phyloP scores from a whole-genome alignment of 2,113 vertebrate genomes.

The Arvicanthis niloticus region DNA sequence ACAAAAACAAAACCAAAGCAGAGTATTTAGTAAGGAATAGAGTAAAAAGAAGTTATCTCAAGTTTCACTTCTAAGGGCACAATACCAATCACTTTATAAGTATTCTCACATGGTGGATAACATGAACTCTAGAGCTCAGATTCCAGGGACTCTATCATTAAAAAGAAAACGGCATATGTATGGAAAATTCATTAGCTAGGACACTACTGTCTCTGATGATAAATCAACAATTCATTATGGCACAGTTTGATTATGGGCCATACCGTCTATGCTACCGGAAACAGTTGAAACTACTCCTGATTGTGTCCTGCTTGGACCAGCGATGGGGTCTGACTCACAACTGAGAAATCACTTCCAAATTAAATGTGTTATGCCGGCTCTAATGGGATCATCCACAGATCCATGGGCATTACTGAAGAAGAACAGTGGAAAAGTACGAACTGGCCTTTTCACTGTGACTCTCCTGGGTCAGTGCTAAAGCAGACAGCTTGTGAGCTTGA shows the following conservation, averaged over 20 bases:
- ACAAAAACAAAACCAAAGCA: neutral
- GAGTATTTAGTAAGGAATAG: neutral
- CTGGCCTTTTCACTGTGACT: slow-evolving; percentile 25
- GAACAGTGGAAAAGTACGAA: neutral
- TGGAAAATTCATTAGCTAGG: neutral
- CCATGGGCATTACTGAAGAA: neutral
- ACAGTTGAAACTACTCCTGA: slow-evolving; percentile 38
- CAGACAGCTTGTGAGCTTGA: neutral
- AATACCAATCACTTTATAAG: neutral
- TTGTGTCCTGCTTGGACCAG: neutral
- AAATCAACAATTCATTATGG: neutral
- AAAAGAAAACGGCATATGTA: neutral
- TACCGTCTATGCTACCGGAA: neutral
- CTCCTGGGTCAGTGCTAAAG: neutral
- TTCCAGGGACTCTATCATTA: neutral
- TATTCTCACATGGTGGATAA: neutral
- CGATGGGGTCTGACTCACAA: slow-evolving; percentile 48
- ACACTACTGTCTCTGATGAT: neutral
- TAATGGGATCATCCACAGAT: slow-evolving; percentile 5
- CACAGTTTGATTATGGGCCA: neutral
- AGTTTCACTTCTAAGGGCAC: neutral
- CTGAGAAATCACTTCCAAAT: slow-evolving; percentile 30
- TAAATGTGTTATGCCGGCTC: slow-evolving; percentile 29
- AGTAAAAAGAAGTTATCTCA: neutral
- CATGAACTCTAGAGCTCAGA: neutral